These are phyloP conservation scores for Hyaena hyaena DNA, from an alignment of 2,113 vertebrate species.

Conservation along the genomic window DNA sequence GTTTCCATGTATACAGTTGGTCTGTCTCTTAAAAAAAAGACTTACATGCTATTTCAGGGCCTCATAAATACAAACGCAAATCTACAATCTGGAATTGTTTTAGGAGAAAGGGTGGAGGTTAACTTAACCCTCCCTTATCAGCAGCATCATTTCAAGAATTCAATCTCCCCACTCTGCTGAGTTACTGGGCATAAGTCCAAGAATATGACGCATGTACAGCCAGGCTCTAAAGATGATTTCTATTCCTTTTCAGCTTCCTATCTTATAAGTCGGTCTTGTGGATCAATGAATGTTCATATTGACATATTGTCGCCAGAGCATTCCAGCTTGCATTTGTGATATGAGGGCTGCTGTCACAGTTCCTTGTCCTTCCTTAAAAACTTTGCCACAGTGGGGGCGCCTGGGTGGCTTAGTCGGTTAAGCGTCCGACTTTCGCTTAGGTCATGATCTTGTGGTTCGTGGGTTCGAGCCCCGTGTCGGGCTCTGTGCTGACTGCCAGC, in stretches of 20 bases:
- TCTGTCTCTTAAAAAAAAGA: slow-evolving; percentile 21
- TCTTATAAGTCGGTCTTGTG: slow-evolving; percentile 48
- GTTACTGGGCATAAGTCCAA: slow-evolving; percentile 35
- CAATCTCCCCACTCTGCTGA: slow-evolving; percentile 23
- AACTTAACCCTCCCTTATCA: not conserved
- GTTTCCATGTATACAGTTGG: not conserved
- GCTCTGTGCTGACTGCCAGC: no score
- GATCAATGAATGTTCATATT: slow-evolving; percentile 23
- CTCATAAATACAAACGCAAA: slow-evolving; percentile 37
- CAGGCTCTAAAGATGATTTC: slow-evolving; percentile 36
- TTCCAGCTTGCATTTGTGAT: slow-evolving; percentile 19
- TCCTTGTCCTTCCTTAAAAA: not conserved
- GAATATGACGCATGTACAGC: not conserved
- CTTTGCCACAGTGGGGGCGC: not conserved
- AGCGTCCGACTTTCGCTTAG: no score
- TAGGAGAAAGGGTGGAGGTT: not conserved
- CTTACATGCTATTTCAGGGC: not conserved
- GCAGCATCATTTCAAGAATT: not conserved
- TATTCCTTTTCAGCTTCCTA: slow-evolving; percentile 4
- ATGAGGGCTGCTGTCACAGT: not conserved
- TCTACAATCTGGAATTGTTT: not conserved
- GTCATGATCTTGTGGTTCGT: no score
- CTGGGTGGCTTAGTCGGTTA: no score
- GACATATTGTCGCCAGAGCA: not conserved
- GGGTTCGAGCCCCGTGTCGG: no score